Conservation (phyloP, 2,113 vertebrate genomes). For the Cisticola juncidis region DNA sequence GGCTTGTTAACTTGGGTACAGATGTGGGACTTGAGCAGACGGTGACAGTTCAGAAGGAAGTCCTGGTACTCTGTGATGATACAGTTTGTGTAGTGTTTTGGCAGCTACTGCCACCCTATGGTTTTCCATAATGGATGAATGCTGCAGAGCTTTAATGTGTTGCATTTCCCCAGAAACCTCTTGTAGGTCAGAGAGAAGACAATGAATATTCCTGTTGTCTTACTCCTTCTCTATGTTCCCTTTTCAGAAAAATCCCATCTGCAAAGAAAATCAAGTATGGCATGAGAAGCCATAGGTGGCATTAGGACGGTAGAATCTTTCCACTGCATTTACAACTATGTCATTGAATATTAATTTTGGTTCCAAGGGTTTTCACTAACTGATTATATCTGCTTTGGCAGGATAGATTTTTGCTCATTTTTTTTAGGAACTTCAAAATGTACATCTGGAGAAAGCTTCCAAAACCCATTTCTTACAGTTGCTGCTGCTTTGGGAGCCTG, state of each 20-base stretch:
- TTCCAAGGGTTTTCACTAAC: background rate
- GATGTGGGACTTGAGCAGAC: background rate
- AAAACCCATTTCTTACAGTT: conserved; percentile 41
- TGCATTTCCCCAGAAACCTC: background rate
- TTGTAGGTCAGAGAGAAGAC: background rate
- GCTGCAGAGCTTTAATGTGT: background rate
- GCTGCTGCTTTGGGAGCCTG: conserved; percentile 13
- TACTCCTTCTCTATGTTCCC: background rate
- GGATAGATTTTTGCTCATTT: background rate
- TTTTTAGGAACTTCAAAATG: background rate
- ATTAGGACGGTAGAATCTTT: background rate
- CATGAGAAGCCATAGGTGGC: background rate
- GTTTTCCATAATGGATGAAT: conserved; percentile 7
- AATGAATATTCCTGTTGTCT: background rate
- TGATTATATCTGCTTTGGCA: background rate
- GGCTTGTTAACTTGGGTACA: background rate
- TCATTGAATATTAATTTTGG: conserved; percentile 3
- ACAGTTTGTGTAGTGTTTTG: background rate
- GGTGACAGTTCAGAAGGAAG: background rate
- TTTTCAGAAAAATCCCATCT: background rate
- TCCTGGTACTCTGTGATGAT: background rate
- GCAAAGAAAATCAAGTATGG: background rate
- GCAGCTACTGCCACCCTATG: conserved; percentile 42
- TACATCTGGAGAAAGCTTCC: conserved; percentile 55
- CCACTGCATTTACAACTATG: background rate